Evolutionary conservation across 2,888 invertebrate species (phyloP).

Genomic region (Lepidocyrtinus sp.): DNA sequence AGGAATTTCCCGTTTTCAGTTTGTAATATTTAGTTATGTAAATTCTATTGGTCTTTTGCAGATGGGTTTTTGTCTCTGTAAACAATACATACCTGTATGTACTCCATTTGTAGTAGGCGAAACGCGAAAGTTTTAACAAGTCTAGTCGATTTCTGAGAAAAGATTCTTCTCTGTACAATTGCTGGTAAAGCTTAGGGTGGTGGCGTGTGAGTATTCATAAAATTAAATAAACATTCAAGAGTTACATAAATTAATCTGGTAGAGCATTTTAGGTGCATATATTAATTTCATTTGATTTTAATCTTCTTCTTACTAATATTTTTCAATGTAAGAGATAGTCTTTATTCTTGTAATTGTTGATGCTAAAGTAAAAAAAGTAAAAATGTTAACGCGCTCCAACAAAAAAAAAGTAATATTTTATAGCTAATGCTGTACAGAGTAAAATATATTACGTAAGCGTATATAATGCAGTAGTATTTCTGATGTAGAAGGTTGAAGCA

Average conservation of each 20-base stretch:
- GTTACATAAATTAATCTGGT: too few species aligned
- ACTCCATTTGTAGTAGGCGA: constrained; percentile 21
- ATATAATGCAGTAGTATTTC: too few species aligned
- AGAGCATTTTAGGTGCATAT: not conserved
- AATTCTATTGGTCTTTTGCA: too few species aligned
- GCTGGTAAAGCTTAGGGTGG: not conserved
- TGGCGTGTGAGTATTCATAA: not conserved
- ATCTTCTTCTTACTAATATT: not conserved
- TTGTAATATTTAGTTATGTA: too few species aligned
- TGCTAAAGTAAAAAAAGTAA: not conserved
- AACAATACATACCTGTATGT: constrained; percentile 5
- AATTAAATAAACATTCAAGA: not conserved
- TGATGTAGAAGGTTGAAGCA: not conserved
- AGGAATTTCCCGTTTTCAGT: too few species aligned
- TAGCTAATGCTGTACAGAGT: too few species aligned
- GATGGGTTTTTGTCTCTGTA: too few species aligned
- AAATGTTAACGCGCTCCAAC: too few species aligned
- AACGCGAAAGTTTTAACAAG: constrained; percentile 55
- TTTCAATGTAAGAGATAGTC: not conserved
- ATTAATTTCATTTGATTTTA: not conserved
- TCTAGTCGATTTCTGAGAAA: constrained; percentile 46
- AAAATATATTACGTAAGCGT: too few species aligned
- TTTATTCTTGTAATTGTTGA: constrained; percentile 11
- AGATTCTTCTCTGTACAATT: not conserved
- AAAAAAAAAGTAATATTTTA: too few species aligned